A percentile compares a stretch with the other conserved stretches of the same genome.
Evolutionary conservation across 2,113 vertebrate genomes (phyloP).

Genomic region (Crotophaga sulcirostris): DNA sequence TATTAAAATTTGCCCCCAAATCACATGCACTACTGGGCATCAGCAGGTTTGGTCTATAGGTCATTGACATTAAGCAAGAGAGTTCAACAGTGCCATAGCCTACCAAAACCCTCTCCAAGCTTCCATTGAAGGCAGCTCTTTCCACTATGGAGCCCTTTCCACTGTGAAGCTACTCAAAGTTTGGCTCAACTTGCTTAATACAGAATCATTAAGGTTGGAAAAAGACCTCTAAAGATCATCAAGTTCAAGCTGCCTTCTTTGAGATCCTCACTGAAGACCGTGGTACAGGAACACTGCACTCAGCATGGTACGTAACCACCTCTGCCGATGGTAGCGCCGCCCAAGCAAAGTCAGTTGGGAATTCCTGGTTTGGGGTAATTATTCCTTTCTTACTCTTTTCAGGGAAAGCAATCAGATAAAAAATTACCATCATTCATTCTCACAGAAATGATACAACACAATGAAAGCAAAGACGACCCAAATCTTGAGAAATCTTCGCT

Average conservation of each 20-base stretch:
- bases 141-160: neutral
- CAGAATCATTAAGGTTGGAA: too few species aligned
- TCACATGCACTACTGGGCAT: accelerated
- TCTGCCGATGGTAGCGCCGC: accelerated
- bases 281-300: accelerated
- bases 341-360: neutral
- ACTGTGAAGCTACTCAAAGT: neutral
- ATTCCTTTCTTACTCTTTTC: neutral
- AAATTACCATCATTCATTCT: neutral
- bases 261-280: neutral
- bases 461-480: neutral
- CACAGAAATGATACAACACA: neutral
- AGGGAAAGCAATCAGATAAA: neutral
- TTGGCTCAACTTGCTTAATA: neutral
- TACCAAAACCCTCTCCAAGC: neutral
- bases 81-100: neutral
- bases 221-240: too few species aligned
- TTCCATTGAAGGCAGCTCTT: neutral
- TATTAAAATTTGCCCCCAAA: neutral
- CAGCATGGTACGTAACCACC: accelerated
- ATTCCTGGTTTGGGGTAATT: neutral
- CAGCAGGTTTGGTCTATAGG: neutral
- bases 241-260: neutral
- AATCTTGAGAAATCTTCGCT: neutral
- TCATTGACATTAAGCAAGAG: neutral